phyloP scores from a whole-genome alignment of 2,888 invertebrate genomes.

The Syritta pipiens region DNA sequence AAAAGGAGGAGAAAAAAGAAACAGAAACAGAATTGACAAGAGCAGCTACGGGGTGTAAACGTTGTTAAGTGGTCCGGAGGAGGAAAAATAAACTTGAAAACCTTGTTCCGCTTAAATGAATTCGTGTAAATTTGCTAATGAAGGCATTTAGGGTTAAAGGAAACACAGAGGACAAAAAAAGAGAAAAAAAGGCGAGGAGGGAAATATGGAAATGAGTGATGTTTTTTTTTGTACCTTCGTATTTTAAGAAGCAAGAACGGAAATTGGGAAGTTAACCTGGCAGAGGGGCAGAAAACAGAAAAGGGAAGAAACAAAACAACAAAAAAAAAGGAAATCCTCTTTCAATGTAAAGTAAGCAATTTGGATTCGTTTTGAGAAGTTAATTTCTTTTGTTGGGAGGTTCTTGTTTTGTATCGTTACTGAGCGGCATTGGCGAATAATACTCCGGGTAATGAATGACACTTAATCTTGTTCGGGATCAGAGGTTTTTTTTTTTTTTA shows the following conservation, averaged over 20 bases:
- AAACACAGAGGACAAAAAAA: neutral
- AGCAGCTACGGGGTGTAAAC: neutral
- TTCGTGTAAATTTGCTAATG: constrained; percentile 67
- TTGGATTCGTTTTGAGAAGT: neutral
- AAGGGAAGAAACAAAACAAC: too few relatives aligned
- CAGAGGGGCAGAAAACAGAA: too few relatives aligned
- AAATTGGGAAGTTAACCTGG: too few relatives aligned
- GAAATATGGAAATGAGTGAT: constrained; percentile 41
- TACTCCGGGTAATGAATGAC: too few relatives aligned
- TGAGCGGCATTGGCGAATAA: too few relatives aligned
- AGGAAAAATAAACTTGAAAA: constrained; percentile 28
- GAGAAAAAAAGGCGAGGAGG: neutral
- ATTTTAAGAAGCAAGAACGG: too few relatives aligned
- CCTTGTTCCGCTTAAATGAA: constrained; percentile 52
- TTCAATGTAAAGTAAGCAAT: neutral
- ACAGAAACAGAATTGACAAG: neutral
- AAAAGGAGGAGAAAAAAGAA: neutral
- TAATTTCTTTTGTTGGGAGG: too few relatives aligned
- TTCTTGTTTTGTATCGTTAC: too few relatives aligned
- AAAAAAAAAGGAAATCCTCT: neutral
- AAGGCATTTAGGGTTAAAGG: constrained; percentile 55
- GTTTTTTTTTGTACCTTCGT: constrained; percentile 4
- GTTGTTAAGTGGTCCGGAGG: constrained; percentile 21
- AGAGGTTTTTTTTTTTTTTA: too few relatives aligned
- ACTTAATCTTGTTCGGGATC: too few relatives aligned